Conservation (phyloP, 1,140 invertebrate species). For the Leptinotarsa texana region DNA sequence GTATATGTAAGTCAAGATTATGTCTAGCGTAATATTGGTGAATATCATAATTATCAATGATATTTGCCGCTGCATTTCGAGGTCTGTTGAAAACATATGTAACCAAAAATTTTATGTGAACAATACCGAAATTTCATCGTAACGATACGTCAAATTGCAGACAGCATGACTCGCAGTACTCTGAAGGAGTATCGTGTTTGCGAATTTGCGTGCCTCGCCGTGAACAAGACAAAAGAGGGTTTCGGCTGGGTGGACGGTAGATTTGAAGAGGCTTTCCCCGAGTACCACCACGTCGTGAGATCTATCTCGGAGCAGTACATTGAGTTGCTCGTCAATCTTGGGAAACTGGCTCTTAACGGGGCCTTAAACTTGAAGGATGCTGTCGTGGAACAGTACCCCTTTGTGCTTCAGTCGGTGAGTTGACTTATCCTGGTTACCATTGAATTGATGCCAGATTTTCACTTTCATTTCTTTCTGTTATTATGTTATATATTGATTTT, state of each 20-base stretch:
- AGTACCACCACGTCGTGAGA: conserved; percentile 64
- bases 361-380: conserved; percentile 61
- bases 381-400: conserved; percentile 64
- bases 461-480: not conserved
- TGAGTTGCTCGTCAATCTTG: conserved; percentile 63
- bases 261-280: conserved; percentile 67
- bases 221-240: conserved; percentile 61
- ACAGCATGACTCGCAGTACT: conserved; percentile 16
- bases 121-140: no score
- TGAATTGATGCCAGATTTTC: not conserved
- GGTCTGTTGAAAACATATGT: no score
- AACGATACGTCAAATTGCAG: not conserved
- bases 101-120: no score
- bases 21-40: no score
- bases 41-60: no score
- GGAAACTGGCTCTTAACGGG: conserved; percentile 61
- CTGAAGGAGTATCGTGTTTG: conserved; percentile 49
- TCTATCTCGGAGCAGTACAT: conserved; percentile 64
- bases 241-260: conserved; percentile 54
- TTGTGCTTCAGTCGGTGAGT: conserved; percentile 64
- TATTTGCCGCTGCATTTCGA: no score
- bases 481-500: not conserved
- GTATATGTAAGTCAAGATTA: not conserved
- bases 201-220: conserved; percentile 60
- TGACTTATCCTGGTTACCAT: conserved; percentile 7